A percentile compares a stretch with the other conserved stretches of the same genome.
These are phyloP conservation scores for Bombyx huttoni DNA, from an alignment of 2,888 invertebrate species.

Conservation along the genomic window DNA sequence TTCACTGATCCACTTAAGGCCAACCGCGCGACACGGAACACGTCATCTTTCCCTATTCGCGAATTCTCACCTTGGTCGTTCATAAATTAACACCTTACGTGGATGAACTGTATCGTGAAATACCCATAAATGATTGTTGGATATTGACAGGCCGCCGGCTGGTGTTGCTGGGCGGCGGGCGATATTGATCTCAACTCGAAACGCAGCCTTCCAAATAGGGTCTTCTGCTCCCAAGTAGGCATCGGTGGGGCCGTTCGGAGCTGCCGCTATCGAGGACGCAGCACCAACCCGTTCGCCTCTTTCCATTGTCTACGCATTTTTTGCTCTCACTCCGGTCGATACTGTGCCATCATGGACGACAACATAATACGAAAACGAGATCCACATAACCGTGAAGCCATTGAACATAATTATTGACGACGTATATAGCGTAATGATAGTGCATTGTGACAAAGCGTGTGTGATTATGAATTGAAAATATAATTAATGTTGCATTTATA, in stretches of 20 bases:
- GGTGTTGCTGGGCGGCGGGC: constrained; percentile 25
- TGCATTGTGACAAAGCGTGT: too few species aligned
- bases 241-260: constrained; percentile 31
- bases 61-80: neutral
- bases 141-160: constrained; percentile 45
- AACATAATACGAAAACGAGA: constrained; percentile 1
- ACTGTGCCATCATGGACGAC: constrained; percentile 19
- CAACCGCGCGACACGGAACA: neutral
- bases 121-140: constrained; percentile 30
- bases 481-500: too few species aligned
- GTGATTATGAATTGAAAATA: too few species aligned
- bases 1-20: neutral
- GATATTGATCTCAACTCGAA: constrained; percentile 61
- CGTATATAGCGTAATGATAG: constrained; percentile 10
- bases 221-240: constrained; percentile 59
- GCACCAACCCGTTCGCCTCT: constrained; percentile 33
- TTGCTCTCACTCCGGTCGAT: constrained; percentile 29
- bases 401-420: neutral
- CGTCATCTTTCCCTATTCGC: neutral
- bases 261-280: constrained; percentile 51
- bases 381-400: neutral
- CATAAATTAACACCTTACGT: neutral
- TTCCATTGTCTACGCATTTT: constrained; percentile 59
- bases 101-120: constrained; percentile 7
- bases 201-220: constrained; percentile 69